Evolutionary conservation across 2,888 invertebrate species (phyloP).

Genomic region (Lymantria dispar): DNA sequence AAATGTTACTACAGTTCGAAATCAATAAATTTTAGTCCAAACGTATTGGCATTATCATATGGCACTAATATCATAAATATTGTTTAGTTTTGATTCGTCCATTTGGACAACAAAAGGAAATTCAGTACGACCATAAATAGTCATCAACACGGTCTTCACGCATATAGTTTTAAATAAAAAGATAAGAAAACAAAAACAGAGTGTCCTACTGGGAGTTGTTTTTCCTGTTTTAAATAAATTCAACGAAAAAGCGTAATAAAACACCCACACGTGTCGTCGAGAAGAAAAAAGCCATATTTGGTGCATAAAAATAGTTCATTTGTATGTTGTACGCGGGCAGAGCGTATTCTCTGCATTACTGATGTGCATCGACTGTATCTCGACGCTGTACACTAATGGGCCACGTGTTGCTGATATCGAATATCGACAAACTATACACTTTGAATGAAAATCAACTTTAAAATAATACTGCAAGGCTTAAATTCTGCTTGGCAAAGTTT

Average conservation of each 20-base stretch:
- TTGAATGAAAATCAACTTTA: constrained; percentile 20
- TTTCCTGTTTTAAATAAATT: constrained; percentile 18
- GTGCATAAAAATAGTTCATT: constrained; percentile 43
- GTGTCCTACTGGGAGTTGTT: not conserved
- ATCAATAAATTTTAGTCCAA: constrained; percentile 2
- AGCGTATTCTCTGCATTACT: constrained; percentile 39
- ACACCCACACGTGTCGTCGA: constrained; percentile 13
- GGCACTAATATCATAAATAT: not conserved
- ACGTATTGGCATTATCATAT: not conserved
- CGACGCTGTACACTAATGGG: constrained; percentile 52
- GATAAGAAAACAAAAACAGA: not conserved
- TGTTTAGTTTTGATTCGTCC: not conserved
- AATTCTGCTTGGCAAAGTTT: constrained; percentile 10
- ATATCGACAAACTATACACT: constrained; percentile 26
- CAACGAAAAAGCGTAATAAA: constrained; percentile 16
- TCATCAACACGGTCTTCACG: not conserved
- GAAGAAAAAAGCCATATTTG: constrained; percentile 32
- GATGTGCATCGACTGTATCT: constrained; percentile 43
- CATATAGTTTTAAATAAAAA: not conserved
- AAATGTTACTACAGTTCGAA: constrained; percentile 6
- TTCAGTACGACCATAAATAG: not conserved
- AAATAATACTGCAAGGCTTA: constrained; percentile 6
- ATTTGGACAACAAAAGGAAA: not conserved
- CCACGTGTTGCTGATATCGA: constrained; percentile 57
- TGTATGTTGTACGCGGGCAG: constrained; percentile 44